phyloP scores from a whole-genome alignment of 2,797 vertebrate species.

The Nannoperca obscura region DNA sequence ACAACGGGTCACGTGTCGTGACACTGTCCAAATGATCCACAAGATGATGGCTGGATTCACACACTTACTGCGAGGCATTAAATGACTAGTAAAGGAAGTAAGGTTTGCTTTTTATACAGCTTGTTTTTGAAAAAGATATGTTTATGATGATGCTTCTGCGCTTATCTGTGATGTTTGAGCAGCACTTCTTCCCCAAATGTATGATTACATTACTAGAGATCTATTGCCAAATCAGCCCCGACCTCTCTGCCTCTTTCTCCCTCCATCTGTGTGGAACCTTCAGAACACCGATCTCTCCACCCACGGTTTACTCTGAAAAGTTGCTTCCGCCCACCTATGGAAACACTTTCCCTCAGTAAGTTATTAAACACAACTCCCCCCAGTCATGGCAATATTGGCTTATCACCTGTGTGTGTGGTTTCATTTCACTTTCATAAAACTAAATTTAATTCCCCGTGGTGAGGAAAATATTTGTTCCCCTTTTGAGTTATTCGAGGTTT shows the following conservation, averaged over 20 bases:
- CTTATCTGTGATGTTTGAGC: slow-evolving; percentile 11
- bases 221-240: background rate
- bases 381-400: slow-evolving; percentile 67
- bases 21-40: slow-evolving; percentile 44
- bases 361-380: slow-evolving; percentile 71
- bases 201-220: slow-evolving; percentile 20
- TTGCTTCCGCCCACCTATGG: slow-evolving; percentile 57
- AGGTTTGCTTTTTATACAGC: slow-evolving; percentile 9
- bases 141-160: background rate
- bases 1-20: slow-evolving; percentile 49
- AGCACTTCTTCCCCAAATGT: slow-evolving; percentile 2
- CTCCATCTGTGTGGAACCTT: slow-evolving; percentile 44
- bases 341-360: slow-evolving; percentile 54
- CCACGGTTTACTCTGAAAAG: slow-evolving; percentile 63
- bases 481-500: slow-evolving; percentile 26
- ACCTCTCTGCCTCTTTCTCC: slow-evolving; percentile 23
- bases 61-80: background rate
- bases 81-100: background rate
- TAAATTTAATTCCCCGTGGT: slow-evolving; percentile 46
- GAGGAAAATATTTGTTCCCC: slow-evolving; percentile 54
- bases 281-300: slow-evolving; percentile 50
- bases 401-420: slow-evolving; percentile 47
- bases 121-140: slow-evolving; percentile 2
- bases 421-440: slow-evolving; percentile 64
- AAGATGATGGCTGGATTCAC: slow-evolving; percentile 29